Evolutionary conservation across 2,888 invertebrate species (phyloP), one percentile per base, ranked within the genome.

Genomic region (Torymus texanus): DNA sequence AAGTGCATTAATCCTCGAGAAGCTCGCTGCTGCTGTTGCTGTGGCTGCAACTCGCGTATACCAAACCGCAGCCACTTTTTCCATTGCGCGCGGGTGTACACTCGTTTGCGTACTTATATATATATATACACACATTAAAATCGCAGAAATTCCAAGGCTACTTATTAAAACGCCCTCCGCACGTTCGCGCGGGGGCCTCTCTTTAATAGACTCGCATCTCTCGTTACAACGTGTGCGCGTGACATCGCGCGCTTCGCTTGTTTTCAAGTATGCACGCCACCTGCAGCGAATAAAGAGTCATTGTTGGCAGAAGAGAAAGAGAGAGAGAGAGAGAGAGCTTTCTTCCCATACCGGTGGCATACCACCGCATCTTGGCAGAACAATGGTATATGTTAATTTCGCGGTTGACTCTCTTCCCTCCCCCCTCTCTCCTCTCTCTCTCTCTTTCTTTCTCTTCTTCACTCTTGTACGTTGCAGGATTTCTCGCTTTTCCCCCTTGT

Each of bases 311-410:
- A 41, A 29, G 29, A 29, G 29, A 29, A 5, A 29, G 29, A 29
- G 29, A 29, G 29, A 29, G 29, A 41, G 41, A 8, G 72, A 71
- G 50, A 59, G 24, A 72, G 78, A 83, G 80, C 82, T 85, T 85
- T 83, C 84, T 84, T 82, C 77, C 41, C 72, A 62, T 68, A 59
- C 67, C 67, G 71, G 58, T 41, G 56, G 53, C 73, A 29, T 75
- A 63, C 70, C 58, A 65, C 29, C 58, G 58, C 73, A 56, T 80
- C 75, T 71, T 84, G 84, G 84, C 86, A 84, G 87, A 85, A 88
- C 88, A 88, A 88, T 88, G 87, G 85, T 83, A 86, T 85, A 87
- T 87, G 87, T 84, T 88, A 87, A 88, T 87, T 85, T 82, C 65
- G 72, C 29, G 73, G 56, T 75, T 73, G 71, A 59, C 59, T 58